A percentile compares a stretch with the other conserved stretches of the same genome.
phyloP scores from a whole-genome alignment of 1,140 invertebrate genomes.

The Bombus cullumanus region DNA sequence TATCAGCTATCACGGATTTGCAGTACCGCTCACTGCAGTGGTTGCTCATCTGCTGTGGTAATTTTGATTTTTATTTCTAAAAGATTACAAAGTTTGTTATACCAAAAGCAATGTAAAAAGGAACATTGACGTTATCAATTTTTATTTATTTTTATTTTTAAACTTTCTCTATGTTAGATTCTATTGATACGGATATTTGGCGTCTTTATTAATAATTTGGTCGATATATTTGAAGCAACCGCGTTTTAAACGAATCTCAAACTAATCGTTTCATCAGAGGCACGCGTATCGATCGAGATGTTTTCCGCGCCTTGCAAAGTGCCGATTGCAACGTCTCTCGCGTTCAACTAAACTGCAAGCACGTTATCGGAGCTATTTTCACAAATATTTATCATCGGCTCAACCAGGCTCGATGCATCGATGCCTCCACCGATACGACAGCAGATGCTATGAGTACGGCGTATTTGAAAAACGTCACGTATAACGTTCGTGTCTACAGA shows the following conservation, averaged over 20 bases:
- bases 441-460: not conserved
- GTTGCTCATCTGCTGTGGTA: not conserved
- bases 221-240: not conserved
- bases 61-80: not conserved
- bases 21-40: too few species aligned
- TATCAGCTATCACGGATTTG: not conserved
- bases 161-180: not conserved
- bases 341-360: slow-evolving; percentile 10
- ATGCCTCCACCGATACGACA: slow-evolving; percentile 36
- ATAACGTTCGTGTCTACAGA: not conserved
- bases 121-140: not conserved
- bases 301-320: slow-evolving; percentile 40
- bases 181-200: too few species aligned
- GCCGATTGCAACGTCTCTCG: slow-evolving; percentile 35
- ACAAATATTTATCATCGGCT: slow-evolving; percentile 61
- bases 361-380: slow-evolving; percentile 47
- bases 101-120: not conserved
- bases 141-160: not conserved
- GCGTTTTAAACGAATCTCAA: not conserved
- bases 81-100: not conserved
- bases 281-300: slow-evolving; percentile 28
- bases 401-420: slow-evolving; percentile 52
- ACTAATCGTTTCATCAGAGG: not conserved
- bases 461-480: slow-evolving; percentile 30
- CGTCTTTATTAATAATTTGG: too few species aligned